Evolutionary conservation across 1,140 invertebrate genomes (phyloP).

Genomic region (Parapsyche elsis): DNA sequence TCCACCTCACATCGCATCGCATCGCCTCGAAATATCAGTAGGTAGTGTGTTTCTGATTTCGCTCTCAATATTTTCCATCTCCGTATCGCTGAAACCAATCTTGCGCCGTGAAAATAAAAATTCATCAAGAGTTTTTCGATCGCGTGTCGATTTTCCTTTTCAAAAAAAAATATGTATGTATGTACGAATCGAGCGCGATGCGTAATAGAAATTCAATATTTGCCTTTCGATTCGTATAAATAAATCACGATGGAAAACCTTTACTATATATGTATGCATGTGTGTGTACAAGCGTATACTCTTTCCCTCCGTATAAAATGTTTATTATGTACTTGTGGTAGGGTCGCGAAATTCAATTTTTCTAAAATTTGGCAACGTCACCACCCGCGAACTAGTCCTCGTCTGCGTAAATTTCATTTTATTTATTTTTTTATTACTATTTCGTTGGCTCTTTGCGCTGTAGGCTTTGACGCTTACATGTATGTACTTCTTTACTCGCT

Average conservation of each 20-base stretch:
- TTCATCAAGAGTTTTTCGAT: conserved; percentile 20
- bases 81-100: not conserved
- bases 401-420: not conserved
- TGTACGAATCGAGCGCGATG: not conserved
- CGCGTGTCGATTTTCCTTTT: conserved; percentile 23
- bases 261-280: not conserved
- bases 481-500: too few species aligned
- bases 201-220: conserved; percentile 32
- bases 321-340: not conserved
- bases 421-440: not conserved
- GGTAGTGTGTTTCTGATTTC: not conserved
- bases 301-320: conserved; percentile 12
- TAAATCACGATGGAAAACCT: conserved; percentile 26
- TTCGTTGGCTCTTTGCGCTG: too few species aligned
- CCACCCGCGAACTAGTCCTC: not conserved
- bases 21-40: too few species aligned
- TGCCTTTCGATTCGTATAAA: conserved; percentile 30
- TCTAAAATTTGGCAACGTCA: conserved; percentile 13
- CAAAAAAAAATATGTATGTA: conserved; percentile 26
- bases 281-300: not conserved
- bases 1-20: too few species aligned
- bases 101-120: not conserved
- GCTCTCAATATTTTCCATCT: not conserved
- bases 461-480: too few species aligned
- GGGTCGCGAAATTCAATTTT: conserved; percentile 26